Base-by-base conservation (phyloP, 1,140 invertebrate species). In the Holcopasites calliopsidis region DNA sequence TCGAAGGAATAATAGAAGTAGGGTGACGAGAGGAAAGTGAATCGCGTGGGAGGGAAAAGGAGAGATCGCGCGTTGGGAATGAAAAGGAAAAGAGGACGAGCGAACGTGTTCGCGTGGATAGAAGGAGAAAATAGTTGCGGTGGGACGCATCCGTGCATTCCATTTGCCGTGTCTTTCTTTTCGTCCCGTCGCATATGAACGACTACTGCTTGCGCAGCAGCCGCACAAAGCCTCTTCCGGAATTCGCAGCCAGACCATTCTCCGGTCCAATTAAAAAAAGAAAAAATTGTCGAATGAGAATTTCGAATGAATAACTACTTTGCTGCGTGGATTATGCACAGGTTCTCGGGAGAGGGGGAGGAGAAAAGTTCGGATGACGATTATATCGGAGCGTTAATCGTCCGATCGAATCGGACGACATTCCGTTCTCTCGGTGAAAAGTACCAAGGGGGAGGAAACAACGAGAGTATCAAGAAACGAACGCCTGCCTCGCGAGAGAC, bases 191-290 rank as follows among this genome's bases (percentile, higher is more conserved):
- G 52, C 35, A 33, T n/a, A 35, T n/a, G 18, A 26, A 50, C 13
- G 38, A 31, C 42, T 50, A 8, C 28, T 58, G 28, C 13, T n/a
- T n/a, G n/a, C 0, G 21, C 54, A 18, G 35, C 38, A 38, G 31
- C 10, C 57, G 10, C 47, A 80, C 64, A 65, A 80, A 77, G 23
- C 33, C 66, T 49, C 54, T 57, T 44, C 50, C 61, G 66, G 66
- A 71, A 38, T 42, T 72, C 47, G 49, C 28, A 26, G 28, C 21
- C 35, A 68, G 26, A 44, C 38, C 55, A 76, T 80, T 71, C 47
- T 33, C 58, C 40, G 47, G 77, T 42, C 42, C 79, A 80, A 82
- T 82, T 82, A 82, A 50, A 69, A 52, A 50, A 82, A 50, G 64
- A 52, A 50, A 62, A 28, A 60, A 49, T 62, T 72, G 79, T 62